Percentiles rank a stretch among this genome's conserved stretches.
These are phyloP conservation scores for Etheostoma nigrum DNA, from an alignment of 2,797 vertebrate genomes.

Conservation along the genomic window DNA sequence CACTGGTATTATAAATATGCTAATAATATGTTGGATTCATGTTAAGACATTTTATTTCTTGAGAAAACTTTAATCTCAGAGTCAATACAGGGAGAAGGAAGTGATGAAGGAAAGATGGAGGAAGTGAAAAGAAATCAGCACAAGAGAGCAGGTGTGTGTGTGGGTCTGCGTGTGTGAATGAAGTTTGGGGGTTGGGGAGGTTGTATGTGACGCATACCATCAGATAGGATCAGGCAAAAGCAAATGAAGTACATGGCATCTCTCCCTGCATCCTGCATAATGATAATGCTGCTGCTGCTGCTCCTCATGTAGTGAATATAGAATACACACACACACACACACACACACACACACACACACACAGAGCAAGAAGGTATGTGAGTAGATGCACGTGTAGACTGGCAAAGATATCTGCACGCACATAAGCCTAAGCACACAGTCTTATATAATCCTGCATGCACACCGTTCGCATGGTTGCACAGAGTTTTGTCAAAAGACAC, in stretches of 20 bases:
- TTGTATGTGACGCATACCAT: constrained; percentile 56
- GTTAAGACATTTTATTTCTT: no score
- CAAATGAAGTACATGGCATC: constrained; percentile 58
- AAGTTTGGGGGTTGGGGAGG: not conserved
- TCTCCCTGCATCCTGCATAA: constrained; percentile 55
- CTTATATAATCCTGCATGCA: constrained; percentile 62
- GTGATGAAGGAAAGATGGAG: constrained; percentile 14
- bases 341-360: constrained; percentile 16
- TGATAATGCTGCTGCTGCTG: constrained; percentile 49
- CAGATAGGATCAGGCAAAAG: constrained; percentile 56
- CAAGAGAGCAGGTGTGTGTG: constrained; percentile 15
- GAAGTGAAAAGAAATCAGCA: not conserved
- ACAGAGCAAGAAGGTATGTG: constrained; percentile 14
- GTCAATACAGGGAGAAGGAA: not conserved
- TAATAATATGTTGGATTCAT: no score
- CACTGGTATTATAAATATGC: no score
- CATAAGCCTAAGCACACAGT: constrained; percentile 20
- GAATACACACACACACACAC: constrained; percentile 11
- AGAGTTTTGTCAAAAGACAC: constrained; percentile 35
- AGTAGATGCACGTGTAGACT: constrained; percentile 29
- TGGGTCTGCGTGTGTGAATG: not conserved
- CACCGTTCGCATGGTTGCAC: constrained; percentile 56
- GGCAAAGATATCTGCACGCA: constrained; percentile 26
- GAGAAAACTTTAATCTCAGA: no score
- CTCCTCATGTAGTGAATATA: constrained; percentile 26